A percentile compares a stretch with the other conserved stretches of the same genome.
phyloP scores from a whole-genome alignment of 2,797 vertebrate species.

The Hydrolagus colliei region DNA sequence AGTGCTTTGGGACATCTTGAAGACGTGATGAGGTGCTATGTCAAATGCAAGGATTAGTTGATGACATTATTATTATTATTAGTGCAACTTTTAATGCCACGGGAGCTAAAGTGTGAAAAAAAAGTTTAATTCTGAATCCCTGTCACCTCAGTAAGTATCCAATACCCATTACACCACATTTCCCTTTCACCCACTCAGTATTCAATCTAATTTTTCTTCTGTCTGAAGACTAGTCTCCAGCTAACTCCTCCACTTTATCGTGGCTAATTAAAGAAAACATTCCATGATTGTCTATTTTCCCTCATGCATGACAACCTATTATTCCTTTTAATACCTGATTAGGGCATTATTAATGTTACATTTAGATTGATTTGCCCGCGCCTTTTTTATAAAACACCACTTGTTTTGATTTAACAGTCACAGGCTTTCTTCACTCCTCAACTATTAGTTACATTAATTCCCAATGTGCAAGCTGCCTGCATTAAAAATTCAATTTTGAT shows the following conservation, averaged over 20 bases:
- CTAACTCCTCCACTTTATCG: constrained; percentile 87
- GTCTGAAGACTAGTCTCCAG: constrained; percentile 60
- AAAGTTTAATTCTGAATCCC: constrained; percentile 49
- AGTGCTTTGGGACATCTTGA: too few species aligned
- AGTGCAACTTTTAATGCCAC: not conserved
- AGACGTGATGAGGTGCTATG: too few species aligned
- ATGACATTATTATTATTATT: too few species aligned
- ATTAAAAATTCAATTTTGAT: constrained; percentile 57
- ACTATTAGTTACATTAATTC: constrained; percentile 58
- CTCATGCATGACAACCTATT: constrained; percentile 99
- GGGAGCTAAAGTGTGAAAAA: constrained; percentile 29
- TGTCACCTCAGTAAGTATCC: constrained; percentile 24
- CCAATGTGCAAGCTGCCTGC: constrained; percentile 32
- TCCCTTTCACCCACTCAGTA: not conserved
- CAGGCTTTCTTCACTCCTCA: constrained; percentile 84
- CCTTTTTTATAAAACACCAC: constrained; percentile 92
- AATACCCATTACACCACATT: constrained; percentile 5
- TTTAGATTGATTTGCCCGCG: constrained; percentile 99
- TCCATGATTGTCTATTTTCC: constrained; percentile 99
- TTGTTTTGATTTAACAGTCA: constrained; percentile 91
- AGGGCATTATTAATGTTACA: constrained; percentile 98
- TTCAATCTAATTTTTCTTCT: constrained; percentile 41
- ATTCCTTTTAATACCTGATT: constrained; percentile 99
- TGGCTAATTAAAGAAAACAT: constrained; percentile 99
- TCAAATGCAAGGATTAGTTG: too few species aligned